phyloP scores from a whole-genome alignment of 2,888 invertebrate genomes.

The Nemurella pictetii region DNA sequence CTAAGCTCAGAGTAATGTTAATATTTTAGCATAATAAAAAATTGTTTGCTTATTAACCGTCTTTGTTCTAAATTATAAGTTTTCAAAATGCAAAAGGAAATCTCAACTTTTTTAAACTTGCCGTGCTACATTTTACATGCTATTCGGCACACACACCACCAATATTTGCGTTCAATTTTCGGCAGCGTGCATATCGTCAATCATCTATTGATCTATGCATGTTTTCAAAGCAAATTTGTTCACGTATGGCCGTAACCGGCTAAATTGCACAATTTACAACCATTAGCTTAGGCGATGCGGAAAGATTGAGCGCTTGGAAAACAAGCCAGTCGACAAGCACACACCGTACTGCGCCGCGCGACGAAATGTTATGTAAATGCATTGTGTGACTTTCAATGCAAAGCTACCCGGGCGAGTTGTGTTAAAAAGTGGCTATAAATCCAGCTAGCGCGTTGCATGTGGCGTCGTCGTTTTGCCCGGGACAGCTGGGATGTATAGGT shows the following conservation, averaged over 20 bases:
- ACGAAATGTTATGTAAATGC: neutral
- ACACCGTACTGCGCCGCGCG: neutral
- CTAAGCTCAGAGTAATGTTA: neutral
- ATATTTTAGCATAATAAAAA: neutral
- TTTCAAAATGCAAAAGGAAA: neutral
- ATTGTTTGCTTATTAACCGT: neutral
- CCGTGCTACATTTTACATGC: no score
- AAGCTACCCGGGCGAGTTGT: neutral
- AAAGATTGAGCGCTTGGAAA: neutral
- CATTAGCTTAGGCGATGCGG: neutral
- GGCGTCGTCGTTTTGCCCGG: neutral
- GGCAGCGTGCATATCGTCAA: neutral
- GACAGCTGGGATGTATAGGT: neutral
- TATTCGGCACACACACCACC: neutral
- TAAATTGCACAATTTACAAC: neutral
- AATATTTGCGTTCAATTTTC: neutral
- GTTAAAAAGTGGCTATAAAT: neutral
- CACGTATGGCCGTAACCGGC: neutral
- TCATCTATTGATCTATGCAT: neutral
- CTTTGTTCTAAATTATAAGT: neutral
- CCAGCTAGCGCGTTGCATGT: neutral
- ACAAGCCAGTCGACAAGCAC: no score
- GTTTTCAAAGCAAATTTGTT: neutral
- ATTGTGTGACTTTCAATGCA: neutral
- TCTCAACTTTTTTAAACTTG: neutral